Percentiles rank a stretch among this genome's conserved stretches.
phyloP scores from a whole-genome alignment of 2,797 vertebrate species.

The Esox masquinongy region DNA sequence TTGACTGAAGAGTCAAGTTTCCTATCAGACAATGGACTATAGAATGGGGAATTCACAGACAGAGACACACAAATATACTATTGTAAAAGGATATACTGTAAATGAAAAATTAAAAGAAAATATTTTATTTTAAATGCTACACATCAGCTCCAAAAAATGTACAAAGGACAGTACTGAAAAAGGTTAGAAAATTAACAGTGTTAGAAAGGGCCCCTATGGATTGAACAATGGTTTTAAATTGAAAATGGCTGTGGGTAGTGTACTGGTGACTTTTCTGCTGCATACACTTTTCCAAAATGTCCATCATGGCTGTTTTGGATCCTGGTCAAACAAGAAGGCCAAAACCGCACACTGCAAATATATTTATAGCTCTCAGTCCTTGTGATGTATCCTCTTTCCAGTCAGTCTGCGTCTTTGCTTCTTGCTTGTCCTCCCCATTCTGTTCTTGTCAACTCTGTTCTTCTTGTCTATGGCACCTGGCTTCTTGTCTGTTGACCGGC shows the following conservation, averaged over 20 bases:
- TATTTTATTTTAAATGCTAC: neutral
- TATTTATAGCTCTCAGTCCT: conserved; percentile 61
- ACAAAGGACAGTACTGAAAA: conserved; percentile 18
- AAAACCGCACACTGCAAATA: neutral
- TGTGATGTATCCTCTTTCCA: conserved; percentile 44
- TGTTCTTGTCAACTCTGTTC: conserved; percentile 66
- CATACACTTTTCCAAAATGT: conserved; percentile 10
- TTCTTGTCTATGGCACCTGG: conserved; percentile 65
- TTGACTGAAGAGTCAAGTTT: conserved; percentile 52
- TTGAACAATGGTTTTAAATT: neutral
- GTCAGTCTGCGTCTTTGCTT: conserved; percentile 83
- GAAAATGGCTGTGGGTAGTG: neutral
- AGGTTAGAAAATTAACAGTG: neutral
- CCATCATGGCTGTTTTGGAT: neutral
- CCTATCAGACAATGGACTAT: conserved; percentile 56
- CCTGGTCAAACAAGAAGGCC: conserved; percentile 6
- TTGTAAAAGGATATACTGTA: conserved; percentile 4
- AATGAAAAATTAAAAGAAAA: no score
- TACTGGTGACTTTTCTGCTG: neutral
- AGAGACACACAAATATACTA: neutral
- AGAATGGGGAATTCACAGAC: conserved; percentile 26
- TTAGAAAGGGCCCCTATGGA: neutral
- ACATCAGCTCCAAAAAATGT: conserved; percentile 6
- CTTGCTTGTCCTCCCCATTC: conserved; percentile 78
- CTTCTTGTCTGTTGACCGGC: conserved; percentile 44